Evolutionary conservation across 2,797 vertebrate species (phyloP), one percentile per base, ranked within the genome.

Genomic region (Enteromius unitaeniatus): DNA sequence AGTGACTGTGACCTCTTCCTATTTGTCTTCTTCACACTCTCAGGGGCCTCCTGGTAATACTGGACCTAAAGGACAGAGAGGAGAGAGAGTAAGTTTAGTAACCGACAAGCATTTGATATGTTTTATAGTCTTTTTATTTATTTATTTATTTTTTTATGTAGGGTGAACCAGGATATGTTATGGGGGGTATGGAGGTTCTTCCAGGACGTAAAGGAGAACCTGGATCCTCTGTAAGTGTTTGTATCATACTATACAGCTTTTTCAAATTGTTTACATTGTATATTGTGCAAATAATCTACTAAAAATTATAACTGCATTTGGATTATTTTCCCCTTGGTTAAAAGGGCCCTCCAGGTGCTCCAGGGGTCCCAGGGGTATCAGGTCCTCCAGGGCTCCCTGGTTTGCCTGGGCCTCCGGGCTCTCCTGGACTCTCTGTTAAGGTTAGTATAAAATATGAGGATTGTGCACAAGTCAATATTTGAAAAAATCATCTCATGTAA

Each of bases 111-210:
- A 40, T 83, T 7, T 28, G 3, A 58, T 26, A 42, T 77, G 21
- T 13, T 58, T 31, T 9, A n/a, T 15, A 26, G n/a, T 23, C 14
- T 60, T 75, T 58, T 58, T 53, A 28, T 70, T 2, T 2, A 15
- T 55, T 21, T 3, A 2, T 72, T 49, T 19, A 26, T 47, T 51
- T 53, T 31, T 37, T 11, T 6, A 2, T 58, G 14, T 70, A 97
- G 97, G 97, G 97, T 1, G 96, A 97, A 53, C 96, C 97, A 1
- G 97, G 97, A 15, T 98, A 97, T 4, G 93, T 96, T 0, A 91
- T 97, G 6, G 95, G 95, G 78, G 95, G 95, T 21, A 86, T 94
- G 3, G 96, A 96, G 42, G 89, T 94, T 69, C 92, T 95, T 86
- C 95, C 96, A 0, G 96, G 96, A 9, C 89, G 85, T 86, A 96